These are phyloP conservation scores for Oreochromis mossambicus DNA, from an alignment of 2,797 vertebrate genomes.

Conservation along the genomic window DNA sequence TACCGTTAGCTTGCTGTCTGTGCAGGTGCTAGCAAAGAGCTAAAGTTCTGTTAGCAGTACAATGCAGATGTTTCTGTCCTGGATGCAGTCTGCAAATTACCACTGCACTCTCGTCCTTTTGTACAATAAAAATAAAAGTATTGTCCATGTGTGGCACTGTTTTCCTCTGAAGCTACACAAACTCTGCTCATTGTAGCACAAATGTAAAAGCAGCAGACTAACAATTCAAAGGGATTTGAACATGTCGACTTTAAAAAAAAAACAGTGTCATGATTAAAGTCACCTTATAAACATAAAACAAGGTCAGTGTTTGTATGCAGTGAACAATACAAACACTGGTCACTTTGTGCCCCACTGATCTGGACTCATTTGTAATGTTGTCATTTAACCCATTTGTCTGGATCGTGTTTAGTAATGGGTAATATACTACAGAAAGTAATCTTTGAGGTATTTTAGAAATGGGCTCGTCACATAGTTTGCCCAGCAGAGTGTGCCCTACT, in stretches of 20 bases:
- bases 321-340: neutral
- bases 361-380: neutral
- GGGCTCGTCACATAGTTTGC: neutral
- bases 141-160: neutral
- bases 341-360: fast-evolving
- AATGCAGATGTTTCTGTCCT: neutral
- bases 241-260: neutral
- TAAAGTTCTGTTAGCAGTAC: neutral
- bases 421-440: neutral
- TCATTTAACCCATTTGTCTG: neutral
- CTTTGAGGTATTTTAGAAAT: neutral
- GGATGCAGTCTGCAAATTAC: neutral
- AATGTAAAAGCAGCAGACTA: neutral
- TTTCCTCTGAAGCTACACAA: neutral
- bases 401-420: neutral
- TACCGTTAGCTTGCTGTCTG: neutral
- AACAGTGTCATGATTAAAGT: neutral
- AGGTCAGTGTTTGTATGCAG: fast-evolving
- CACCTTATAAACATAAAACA: neutral
- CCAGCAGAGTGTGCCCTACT: neutral
- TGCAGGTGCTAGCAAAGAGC: neutral
- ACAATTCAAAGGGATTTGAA: neutral
- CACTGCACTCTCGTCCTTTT: fast-evolving
- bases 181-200: neutral
- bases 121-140: neutral